Evolutionary conservation across 37 sponge, comb jelly and placozoan genomes (phyloP).

Genomic region (Crambe crambe): DNA sequence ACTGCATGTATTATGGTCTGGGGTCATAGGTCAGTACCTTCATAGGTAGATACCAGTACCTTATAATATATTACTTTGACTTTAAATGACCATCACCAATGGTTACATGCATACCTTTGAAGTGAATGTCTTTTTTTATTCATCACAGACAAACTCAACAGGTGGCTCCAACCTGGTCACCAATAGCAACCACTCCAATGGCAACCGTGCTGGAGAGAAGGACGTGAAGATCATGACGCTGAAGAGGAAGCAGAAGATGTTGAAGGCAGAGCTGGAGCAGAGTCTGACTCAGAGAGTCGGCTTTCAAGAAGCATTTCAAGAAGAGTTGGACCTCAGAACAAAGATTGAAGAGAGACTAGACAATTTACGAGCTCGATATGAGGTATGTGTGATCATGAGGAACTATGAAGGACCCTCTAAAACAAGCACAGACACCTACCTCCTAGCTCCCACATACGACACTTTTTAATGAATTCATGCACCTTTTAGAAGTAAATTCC

Average conservation of each 20-base stretch:
- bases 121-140: too few species aligned
- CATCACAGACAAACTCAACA: background rate
- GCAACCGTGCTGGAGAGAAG: background rate
- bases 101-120: too few species aligned
- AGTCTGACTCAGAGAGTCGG: background rate
- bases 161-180: background rate
- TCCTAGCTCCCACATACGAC: too few species aligned
- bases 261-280: conserved; percentile 13
- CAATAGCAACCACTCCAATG: conserved; percentile 4
- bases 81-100: too few species aligned
- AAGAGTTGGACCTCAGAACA: conserved; percentile 14
- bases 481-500: background rate
- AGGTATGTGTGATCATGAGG: too few species aligned
- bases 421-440: background rate
- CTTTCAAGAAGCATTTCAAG: conserved; percentile 15
- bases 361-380: conserved; percentile 1
- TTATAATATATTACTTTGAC: too few species aligned
- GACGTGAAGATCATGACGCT: conserved; percentile 8
- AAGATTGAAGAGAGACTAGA: conserved; percentile 9
- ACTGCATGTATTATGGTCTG: too few species aligned
- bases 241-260: conserved; percentile 8
- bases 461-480: too few species aligned
- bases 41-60: too few species aligned
- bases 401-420: too few species aligned
- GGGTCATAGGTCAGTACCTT: too few species aligned